Base-by-base conservation (phyloP, 1,140 invertebrate genomes). In the Drosophila ogumai region DNA sequence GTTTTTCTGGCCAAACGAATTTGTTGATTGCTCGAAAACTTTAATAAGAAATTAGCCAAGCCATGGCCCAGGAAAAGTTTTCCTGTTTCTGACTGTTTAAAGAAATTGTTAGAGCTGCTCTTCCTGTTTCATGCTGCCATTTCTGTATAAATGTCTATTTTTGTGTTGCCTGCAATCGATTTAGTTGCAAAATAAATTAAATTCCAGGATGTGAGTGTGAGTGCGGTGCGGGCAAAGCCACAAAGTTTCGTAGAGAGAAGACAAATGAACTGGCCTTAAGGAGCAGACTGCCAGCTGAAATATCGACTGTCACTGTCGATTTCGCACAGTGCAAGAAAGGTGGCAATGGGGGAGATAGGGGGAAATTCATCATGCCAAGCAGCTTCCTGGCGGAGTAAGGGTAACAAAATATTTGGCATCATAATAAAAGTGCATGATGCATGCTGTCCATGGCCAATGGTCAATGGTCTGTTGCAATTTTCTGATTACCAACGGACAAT, bases 111-210 rank as follows among this genome's bases (percentile, higher is more conserved):
- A 22, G 22, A 9, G 41, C n/a, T 46, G 47, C 25, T 44, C 40
- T 59, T 76, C 17, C 73, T 44, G 54, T 40, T 43, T 44, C 22
- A 28, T 41, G 17, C 32, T 34, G 28, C 69, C 6, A 32, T 61
- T 60, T 69, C 31, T 79, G 19, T 55, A 38, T 25, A 25, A 55
- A 59, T 55, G 19, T 25, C 12, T 54, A 66, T 46, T 69, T 73
- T 52, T 72, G 47, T 78, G 74, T 69, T 78, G 74, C 61, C 65
- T 66, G 66, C 73, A 54, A 86, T 87, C 84, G 84, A 87, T 87
- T 88, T 87, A 76, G 79, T 87, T 88, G 59, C 59, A 63, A 82
- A 86, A 79, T 88, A 87, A 87, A 88, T 87, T 87, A 82, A 82
- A 82, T 88, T 86, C 79, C 52, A 40, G 44, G 31, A 41, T 57